Percentiles rank a stretch among this genome's conserved stretches.
These are phyloP conservation scores for Columba janthina DNA, from an alignment of 2,113 vertebrate genomes.

Conservation along the genomic window DNA sequence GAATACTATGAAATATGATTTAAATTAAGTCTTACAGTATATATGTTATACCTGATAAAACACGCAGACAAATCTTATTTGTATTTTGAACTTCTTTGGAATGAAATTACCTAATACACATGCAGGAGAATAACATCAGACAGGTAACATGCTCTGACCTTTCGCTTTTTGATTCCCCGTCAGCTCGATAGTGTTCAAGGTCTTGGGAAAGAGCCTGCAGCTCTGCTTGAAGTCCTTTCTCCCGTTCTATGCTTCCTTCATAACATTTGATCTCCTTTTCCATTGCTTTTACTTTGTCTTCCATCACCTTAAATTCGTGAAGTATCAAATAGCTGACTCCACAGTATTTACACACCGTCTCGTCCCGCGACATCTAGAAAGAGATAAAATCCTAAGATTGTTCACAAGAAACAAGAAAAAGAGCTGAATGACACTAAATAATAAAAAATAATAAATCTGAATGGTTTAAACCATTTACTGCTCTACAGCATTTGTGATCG, in stretches of 20 bases:
- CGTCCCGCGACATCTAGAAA: conserved; percentile 78
- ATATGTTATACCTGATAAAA: not conserved
- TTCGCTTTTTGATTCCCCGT: conserved; percentile 71
- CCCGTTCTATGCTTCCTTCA: conserved; percentile 75
- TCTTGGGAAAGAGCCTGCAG: conserved; percentile 69
- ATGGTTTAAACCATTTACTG: not conserved
- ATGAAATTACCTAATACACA: not conserved
- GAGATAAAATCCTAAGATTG: not conserved
- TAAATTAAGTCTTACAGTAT: not conserved
- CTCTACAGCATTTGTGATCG: not conserved
- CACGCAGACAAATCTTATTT: not conserved
- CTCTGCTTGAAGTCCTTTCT: conserved; percentile 75
- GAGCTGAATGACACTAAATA: not conserved
- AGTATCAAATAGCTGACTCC: conserved; percentile 91
- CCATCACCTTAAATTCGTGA: conserved; percentile 87
- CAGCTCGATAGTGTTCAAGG: conserved; percentile 67
- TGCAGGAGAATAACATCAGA: not conserved
- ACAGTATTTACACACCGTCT: conserved; percentile 88
- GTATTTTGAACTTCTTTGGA: not conserved
- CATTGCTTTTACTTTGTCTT: conserved; percentile 79
- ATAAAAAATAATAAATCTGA: not conserved
- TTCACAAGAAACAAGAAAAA: not conserved
- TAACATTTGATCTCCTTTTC: conserved; percentile 81
- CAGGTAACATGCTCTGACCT: conserved; percentile 64
- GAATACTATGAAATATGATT: not conserved